These are phyloP conservation scores for Rhagium mordax DNA, from an alignment of 2,888 invertebrate species.

Conservation along the genomic window DNA sequence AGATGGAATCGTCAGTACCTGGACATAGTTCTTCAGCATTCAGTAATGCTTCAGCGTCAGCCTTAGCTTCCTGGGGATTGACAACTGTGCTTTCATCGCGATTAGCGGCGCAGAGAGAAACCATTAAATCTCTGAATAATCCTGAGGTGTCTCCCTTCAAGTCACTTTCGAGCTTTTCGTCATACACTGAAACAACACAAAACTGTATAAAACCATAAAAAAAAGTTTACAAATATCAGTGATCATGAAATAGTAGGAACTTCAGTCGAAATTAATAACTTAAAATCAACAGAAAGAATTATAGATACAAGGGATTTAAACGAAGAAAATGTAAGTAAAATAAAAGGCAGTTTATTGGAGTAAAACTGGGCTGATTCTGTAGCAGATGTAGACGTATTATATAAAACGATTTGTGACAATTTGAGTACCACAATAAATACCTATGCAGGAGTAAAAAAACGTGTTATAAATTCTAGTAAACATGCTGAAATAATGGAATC, in stretches of 20 bases:
- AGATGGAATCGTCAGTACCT: conserved; percentile 90
- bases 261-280: no score
- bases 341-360: no score
- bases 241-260: not conserved
- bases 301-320: no score
- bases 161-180: conserved; percentile 70
- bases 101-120: conserved; percentile 86
- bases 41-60: conserved; percentile 86
- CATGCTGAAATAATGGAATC: no score
- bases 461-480: no score
- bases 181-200: conserved; percentile 56
- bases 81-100: conserved; percentile 85
- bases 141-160: conserved; percentile 92
- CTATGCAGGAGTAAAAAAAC: no score
- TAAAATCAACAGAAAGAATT: no score
- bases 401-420: no score
- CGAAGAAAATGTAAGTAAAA: no score
- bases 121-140: conserved; percentile 90
- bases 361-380: no score
- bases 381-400: no score
- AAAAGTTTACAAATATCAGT: not conserved
- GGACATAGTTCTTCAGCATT: conserved; percentile 79
- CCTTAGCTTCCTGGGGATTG: conserved; percentile 80
- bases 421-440: no score
- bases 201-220: conserved; percentile 20